Evolutionary conservation across 2,888 invertebrate genomes (phyloP).

Genomic region (Deroplatys truncata): DNA sequence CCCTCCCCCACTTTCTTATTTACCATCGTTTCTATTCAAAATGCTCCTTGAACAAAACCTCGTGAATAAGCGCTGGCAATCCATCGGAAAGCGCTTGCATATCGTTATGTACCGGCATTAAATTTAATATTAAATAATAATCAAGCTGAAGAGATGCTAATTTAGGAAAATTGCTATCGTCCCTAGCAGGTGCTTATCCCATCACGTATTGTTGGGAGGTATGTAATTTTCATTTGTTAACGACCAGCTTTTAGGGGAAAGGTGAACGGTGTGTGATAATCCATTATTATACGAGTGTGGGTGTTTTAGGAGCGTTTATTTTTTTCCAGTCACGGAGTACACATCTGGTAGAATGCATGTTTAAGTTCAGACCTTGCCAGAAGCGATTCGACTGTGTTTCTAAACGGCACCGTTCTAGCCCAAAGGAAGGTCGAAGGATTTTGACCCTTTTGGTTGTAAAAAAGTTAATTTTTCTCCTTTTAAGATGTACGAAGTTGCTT

Average conservation of each 20-base stretch:
- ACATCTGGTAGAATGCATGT: not conserved
- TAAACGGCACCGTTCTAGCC: too few relatives aligned
- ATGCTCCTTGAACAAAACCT: not conserved
- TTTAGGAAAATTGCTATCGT: not conserved
- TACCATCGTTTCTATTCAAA: not conserved
- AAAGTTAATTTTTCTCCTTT: not conserved
- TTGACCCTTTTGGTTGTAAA: not conserved
- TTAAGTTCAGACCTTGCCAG: not conserved
- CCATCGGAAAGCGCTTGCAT: not conserved
- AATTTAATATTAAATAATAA: not conserved
- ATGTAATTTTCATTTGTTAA: not conserved
- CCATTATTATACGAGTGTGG: not conserved
- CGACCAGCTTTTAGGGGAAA: not conserved
- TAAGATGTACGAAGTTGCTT: too few relatives aligned
- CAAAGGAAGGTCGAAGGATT: not conserved
- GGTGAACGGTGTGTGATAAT: not conserved
- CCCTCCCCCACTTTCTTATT: not conserved
- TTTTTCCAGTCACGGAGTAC: not conserved
- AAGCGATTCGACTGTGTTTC: not conserved
- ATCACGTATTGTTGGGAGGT: not conserved
- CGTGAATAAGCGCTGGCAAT: not conserved
- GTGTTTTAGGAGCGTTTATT: not conserved
- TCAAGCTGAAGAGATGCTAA: not conserved
- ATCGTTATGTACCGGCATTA: not conserved
- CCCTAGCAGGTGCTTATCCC: not conserved